Evolutionary conservation across 2,797 vertebrate species (phyloP), one percentile per base, ranked within the genome.

Genomic region (Onychomys torridus): DNA sequence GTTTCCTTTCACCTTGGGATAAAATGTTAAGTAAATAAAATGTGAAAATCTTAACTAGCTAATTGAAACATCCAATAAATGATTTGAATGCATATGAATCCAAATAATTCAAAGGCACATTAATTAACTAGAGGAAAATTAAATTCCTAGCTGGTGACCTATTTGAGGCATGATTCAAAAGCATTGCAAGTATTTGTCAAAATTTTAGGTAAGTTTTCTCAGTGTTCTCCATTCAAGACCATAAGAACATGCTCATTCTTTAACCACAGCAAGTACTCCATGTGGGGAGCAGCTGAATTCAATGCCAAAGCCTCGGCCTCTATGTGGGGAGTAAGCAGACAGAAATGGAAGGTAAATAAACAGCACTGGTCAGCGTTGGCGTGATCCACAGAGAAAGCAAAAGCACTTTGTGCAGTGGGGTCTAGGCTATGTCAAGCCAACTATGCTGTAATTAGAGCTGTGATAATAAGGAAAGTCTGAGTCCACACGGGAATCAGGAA

Each of bases 61-160:
- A 94, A 97, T 32, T 94, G 65, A 93, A 95, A 82, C 59, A 71
- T 77, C 21, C 63, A 92, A 25, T 79, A 90, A 86, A n/a, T 61
- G 52, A 69, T 92, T 69, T 92, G 95, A 94, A 83, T 16, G 71
- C 27, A 46, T 23, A 57, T 57, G 63, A 85, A 83, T 95, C 49
- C 52, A 94, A 90, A 83, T 92, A 81, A 92, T 89, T 95, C 85
- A 96, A 96, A 97, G 79, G 16, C 32, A 75, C n/a, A 91, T 89
- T 96, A 92, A 95, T 94, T 86, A 76, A 84, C 29, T 14, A 79
- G 23, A 90, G 14, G 55, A 86, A 89, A 93, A 81, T 93, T 87
- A 84, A 94, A 91, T 95, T 96, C 37, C n/a, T 91, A 37, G 89
- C 84, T 92, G 46, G 34, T 94, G 77, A 96, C 55, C 85, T 88